phyloP scores from a whole-genome alignment of 2,797 vertebrate species.

The Betta splendens region DNA sequence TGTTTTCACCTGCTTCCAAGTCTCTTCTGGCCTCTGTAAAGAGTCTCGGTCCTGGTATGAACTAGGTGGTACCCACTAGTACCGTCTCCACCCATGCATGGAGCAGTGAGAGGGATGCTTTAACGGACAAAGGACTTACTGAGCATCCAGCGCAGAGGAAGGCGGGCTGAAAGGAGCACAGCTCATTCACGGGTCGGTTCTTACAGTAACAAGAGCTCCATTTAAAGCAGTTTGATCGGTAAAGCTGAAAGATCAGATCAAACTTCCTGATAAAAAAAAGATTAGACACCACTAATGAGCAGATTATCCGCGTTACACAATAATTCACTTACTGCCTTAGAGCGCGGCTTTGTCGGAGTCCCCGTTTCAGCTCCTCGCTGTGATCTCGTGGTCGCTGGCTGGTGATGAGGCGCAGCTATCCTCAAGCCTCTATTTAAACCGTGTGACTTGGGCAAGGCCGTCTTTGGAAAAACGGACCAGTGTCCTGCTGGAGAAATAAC shows the following conservation, averaged over 20 bases:
- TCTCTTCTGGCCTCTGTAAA: slow-evolving; percentile 27
- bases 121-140: slow-evolving; percentile 79
- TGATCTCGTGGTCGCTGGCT: slow-evolving; percentile 72
- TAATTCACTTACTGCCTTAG: slow-evolving; percentile 45
- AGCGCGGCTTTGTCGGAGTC: slow-evolving; percentile 46
- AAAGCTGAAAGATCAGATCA: slow-evolving; percentile 24
- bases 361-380: slow-evolving; percentile 39
- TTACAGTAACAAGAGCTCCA: slow-evolving; percentile 20
- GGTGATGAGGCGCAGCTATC: slow-evolving; percentile 59
- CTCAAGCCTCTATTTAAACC: slow-evolving; percentile 55
- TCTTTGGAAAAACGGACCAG: slow-evolving; percentile 59
- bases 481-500: slow-evolving; percentile 60
- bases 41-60: slow-evolving; percentile 53
- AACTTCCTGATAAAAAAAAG: slow-evolving; percentile 40
- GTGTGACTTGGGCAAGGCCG: slow-evolving; percentile 74
- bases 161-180: slow-evolving; percentile 39
- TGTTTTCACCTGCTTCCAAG: slow-evolving; percentile 22
- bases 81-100: slow-evolving; percentile 78
- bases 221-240: slow-evolving; percentile 24
- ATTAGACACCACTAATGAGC: slow-evolving; percentile 51
- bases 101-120: slow-evolving; percentile 70
- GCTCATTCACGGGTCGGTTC: slow-evolving; percentile 44
- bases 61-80: slow-evolving; percentile 70
- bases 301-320: slow-evolving; percentile 55
- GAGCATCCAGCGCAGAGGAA: slow-evolving; percentile 65